These are phyloP conservation scores for Vidua macroura DNA, from an alignment of 2,113 vertebrate genomes.

Conservation along the genomic window DNA sequence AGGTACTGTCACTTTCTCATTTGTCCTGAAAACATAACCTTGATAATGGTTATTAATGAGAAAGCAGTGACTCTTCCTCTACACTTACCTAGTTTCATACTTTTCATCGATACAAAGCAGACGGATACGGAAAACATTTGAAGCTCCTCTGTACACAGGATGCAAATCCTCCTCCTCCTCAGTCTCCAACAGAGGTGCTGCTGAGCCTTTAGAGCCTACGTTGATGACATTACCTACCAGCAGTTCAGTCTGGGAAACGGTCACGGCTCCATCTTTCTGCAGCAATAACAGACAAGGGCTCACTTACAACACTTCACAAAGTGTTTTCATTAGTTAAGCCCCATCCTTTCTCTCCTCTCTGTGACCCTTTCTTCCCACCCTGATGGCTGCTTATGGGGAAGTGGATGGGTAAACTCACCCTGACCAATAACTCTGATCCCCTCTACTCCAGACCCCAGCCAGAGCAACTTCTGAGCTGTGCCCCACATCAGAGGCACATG, in stretches of 20 bases:
- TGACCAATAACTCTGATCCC: background rate
- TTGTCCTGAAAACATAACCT: background rate
- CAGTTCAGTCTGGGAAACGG: background rate
- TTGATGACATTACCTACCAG: background rate
- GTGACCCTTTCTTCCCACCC: background rate
- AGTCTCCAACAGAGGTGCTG: background rate
- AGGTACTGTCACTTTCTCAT: background rate
- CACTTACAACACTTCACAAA: background rate
- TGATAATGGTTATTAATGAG: background rate
- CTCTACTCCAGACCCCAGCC: background rate
- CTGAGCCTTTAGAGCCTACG: background rate
- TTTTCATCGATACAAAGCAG: conserved; percentile 82
- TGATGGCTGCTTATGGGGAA: accelerated
- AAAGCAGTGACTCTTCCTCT: background rate
- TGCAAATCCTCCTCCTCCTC: background rate
- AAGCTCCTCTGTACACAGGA: conserved; percentile 36
- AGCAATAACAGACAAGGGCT: background rate
- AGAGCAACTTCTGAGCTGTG: background rate
- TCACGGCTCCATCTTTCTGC: background rate
- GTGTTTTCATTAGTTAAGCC: background rate
- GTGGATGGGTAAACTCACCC: background rate
- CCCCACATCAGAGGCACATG: background rate
- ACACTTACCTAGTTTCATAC: conserved; percentile 80
- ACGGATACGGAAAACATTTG: conserved; percentile 80
- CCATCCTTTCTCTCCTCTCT: background rate